A percentile compares a stretch with the other conserved stretches of the same genome.
These are phyloP conservation scores for Spatulosminthurus flaviceps DNA, from an alignment of 2,888 invertebrate genomes.

Conservation along the genomic window DNA sequence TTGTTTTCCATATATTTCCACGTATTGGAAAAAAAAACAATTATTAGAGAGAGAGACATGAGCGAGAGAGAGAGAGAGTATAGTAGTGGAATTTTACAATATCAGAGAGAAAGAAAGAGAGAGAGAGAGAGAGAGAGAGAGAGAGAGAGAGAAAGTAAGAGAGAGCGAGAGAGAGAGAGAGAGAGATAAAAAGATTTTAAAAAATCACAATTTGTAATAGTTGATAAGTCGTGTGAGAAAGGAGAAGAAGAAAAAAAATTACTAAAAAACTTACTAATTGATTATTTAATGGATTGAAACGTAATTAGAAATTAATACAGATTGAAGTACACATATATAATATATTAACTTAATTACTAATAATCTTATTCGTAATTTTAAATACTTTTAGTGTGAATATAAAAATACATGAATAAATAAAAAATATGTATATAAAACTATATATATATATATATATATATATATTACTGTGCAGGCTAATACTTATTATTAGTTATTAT, in stretches of 20 bases:
- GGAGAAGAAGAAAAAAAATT: no score
- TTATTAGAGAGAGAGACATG: not conserved
- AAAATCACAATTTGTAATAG: not conserved
- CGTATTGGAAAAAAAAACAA: not conserved
- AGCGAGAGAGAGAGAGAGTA: not conserved
- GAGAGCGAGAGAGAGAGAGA: not conserved
- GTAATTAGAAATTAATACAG: constrained; percentile 1
- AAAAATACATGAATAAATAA: no score
- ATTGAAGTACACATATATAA: not conserved
- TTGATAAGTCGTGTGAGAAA: not conserved
- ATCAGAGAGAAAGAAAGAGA: not conserved
- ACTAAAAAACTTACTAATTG: constrained; percentile 4
- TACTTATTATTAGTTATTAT: not conserved
- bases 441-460: no score
- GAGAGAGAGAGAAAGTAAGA: not conserved
- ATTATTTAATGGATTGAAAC: not conserved
- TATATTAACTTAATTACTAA: no score
- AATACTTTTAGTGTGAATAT: not conserved
- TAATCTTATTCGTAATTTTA: constrained; percentile 14
- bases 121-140: not conserved
- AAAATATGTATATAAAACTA: no score
- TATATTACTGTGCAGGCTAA: constrained; percentile 11
- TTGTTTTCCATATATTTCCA: constrained; percentile 18
- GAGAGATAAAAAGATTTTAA: not conserved
- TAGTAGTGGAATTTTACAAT: not conserved